These are phyloP conservation scores for Xenops minutus DNA, from an alignment of 2,797 vertebrate species.

Conservation along the genomic window DNA sequence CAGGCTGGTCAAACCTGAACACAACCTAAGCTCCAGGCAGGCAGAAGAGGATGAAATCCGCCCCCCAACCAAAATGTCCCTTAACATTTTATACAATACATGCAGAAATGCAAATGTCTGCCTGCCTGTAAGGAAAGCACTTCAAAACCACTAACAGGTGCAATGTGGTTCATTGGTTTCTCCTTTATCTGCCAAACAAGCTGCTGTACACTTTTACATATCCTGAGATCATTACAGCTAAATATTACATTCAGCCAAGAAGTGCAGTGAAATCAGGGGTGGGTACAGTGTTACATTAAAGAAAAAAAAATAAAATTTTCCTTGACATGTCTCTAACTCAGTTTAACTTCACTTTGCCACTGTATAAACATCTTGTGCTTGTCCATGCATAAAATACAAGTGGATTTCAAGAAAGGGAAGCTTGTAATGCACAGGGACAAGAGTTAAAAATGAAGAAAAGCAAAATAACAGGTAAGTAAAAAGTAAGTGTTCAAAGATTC, in stretches of 20 bases:
- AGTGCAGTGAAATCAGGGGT: rapidly evolving
- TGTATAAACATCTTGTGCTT: neutral
- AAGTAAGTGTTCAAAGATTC: neutral
- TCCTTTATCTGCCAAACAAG: neutral
- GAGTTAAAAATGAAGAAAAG: neutral
- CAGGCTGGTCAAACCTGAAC: neutral
- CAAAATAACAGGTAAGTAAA: neutral
- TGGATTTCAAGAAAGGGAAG: neutral
- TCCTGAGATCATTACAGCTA: neutral
- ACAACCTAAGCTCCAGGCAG: neutral
- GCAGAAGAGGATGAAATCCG: neutral
- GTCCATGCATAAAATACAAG: neutral
- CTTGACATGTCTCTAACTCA: rapidly evolving
- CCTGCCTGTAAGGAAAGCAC: neutral
- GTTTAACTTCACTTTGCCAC: neutral
- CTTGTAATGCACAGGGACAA: neutral
- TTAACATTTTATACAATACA: neutral
- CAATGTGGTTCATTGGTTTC: neutral
- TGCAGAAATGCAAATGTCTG: neutral
- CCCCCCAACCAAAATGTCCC: rapidly evolving
- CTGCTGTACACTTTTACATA: neutral
- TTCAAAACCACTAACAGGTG: neutral
- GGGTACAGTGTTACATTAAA: neutral
- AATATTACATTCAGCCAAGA: neutral
- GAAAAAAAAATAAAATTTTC: neutral